Percentiles rank a stretch among this genome's conserved stretches.
Conservation (phyloP, 2,888 invertebrate genomes). For the Epirrhoe tristata region DNA sequence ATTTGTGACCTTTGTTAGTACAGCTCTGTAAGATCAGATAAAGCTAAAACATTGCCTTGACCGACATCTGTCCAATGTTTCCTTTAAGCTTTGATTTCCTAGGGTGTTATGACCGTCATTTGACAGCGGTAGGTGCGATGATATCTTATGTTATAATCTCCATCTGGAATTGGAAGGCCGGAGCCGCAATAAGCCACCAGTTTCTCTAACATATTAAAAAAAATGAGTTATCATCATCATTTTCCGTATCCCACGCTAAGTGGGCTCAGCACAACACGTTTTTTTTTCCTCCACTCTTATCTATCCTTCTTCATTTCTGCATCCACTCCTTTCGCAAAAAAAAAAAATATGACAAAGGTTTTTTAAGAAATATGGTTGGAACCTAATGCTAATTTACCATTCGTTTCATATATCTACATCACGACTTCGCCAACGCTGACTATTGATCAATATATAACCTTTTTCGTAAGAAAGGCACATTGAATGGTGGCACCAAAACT, state of each 20-base stretch:
- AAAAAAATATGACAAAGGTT: neutral
- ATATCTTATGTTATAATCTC: no score
- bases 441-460: constrained; percentile 15
- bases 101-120: neutral
- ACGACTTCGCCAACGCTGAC: constrained; percentile 5
- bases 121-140: neutral
- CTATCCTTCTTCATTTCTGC: no score
- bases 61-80: constrained; percentile 25
- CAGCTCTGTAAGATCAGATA: constrained; percentile 22
- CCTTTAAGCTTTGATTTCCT: constrained; percentile 3
- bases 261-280: no score
- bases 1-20: constrained; percentile 3
- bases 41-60: constrained; percentile 18
- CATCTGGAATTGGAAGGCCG: no score
- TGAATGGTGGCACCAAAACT: neutral
- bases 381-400: constrained; percentile 22
- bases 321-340: neutral
- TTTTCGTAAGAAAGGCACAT: neutral
- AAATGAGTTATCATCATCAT: no score
- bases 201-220: no score
- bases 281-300: no score
- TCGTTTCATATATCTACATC: constrained; percentile 12
- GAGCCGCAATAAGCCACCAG: no score
- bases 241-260: no score
- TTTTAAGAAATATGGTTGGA: neutral